These are phyloP conservation scores for Amphilophus citrinellus DNA, from an alignment of 2,113 vertebrate genomes.

Conservation along the genomic window DNA sequence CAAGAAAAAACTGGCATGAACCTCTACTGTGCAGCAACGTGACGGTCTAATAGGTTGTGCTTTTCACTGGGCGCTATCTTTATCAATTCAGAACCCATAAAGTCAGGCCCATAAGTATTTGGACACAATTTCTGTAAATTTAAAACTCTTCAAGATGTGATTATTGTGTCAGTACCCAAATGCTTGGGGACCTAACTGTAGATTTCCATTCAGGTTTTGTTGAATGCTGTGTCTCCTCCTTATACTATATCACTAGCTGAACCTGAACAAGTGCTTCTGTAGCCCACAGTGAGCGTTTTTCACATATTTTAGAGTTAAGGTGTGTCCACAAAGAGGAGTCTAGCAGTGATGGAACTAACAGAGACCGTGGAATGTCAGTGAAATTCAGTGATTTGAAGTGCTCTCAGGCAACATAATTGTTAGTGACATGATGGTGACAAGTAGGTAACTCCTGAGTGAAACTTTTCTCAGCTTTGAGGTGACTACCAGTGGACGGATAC, in stretches of 20 bases:
- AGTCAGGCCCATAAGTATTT: no score
- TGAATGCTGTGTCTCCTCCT: no score
- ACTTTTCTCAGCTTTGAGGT: neutral
- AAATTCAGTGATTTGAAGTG: neutral
- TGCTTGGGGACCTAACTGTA: no score
- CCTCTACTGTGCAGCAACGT: neutral
- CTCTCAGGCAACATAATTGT: neutral
- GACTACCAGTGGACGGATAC: no score
- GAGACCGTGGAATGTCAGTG: neutral
- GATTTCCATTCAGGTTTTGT: no score
- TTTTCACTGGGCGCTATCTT: no score
- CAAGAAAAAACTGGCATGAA: neutral
- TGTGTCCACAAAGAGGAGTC: neutral
- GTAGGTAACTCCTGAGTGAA: neutral
- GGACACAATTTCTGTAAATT: no score
- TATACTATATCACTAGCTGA: neutral
- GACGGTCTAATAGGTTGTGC: no score
- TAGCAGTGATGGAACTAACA: neutral
- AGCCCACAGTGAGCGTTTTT: neutral
- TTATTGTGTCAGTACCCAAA: no score
- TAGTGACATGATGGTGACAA: neutral
- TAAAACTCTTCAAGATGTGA: no score
- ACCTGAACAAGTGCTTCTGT: neutral
- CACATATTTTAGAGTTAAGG: neutral
- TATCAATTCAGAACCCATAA: no score